Conservation (phyloP, 2,113 vertebrate species). For the Saguinus midas region DNA sequence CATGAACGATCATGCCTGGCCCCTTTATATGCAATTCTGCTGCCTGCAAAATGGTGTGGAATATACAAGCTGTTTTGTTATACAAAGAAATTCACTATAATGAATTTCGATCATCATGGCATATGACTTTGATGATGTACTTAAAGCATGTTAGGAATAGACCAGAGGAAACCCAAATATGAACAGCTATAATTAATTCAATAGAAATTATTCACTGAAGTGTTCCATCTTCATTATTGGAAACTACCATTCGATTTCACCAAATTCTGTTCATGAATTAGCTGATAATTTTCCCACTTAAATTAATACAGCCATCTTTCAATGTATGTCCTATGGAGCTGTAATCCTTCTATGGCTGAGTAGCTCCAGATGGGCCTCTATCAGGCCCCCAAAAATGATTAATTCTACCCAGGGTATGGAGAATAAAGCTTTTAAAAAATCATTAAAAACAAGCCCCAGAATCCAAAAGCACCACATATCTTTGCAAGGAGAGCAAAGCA, state of each 20-base stretch:
- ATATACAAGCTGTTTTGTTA: background rate
- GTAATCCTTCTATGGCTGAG: background rate
- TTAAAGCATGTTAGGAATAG: conserved; percentile 5
- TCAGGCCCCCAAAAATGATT: background rate
- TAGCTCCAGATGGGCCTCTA: background rate
- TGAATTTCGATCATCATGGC: background rate
- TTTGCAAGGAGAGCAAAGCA: background rate
- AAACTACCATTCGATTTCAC: conserved; percentile 20
- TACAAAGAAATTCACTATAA: conserved; percentile 2
- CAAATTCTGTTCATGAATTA: conserved; percentile 29
- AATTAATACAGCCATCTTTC: conserved; percentile 3
- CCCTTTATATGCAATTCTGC: background rate
- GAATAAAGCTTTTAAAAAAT: background rate
- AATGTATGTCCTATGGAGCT: background rate
- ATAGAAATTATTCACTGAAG: conserved; percentile 43
- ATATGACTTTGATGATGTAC: background rate
- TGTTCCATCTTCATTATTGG: conserved; percentile 9
- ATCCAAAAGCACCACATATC: background rate
- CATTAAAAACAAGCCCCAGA: background rate
- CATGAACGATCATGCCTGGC: accelerated
- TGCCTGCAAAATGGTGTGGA: background rate
- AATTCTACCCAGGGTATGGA: background rate
- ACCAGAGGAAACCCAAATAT: background rate
- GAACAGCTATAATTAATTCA: background rate
- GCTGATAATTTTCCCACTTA: conserved; percentile 21